Conservation (phyloP, 2,888 invertebrate species). For the Drosophila flavopinicola region DNA sequence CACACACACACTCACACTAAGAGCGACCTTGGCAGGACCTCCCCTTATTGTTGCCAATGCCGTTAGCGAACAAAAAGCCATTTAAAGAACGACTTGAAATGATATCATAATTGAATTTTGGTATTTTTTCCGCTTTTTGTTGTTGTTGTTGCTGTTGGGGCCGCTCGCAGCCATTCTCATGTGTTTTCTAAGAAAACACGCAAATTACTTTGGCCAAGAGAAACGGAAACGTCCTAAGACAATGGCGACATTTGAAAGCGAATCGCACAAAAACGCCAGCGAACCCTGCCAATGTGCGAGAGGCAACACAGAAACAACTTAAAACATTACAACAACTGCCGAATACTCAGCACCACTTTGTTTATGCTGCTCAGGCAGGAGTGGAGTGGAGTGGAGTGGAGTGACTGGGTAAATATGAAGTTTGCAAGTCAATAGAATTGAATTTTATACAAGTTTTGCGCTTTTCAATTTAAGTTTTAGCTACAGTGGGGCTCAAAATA, state of each 20-base stretch:
- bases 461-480: no score
- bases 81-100: constrained; percentile 65
- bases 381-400: no score
- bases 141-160: no score
- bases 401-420: no score
- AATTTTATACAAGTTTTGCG: no score
- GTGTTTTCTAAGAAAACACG: constrained; percentile 40
- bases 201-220: constrained; percentile 51
- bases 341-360: constrained; percentile 14
- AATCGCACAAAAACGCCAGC: constrained; percentile 21
- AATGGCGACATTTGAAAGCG: constrained; percentile 61
- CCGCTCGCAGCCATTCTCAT: constrained; percentile 25
- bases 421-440: no score
- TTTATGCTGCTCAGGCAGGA: no score
- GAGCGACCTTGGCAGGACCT: neutral
- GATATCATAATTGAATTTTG: constrained; percentile 73
- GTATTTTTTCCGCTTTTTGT: constrained; percentile 37
- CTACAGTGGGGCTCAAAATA: no score
- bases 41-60: constrained; percentile 9
- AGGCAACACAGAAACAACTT: constrained; percentile 14
- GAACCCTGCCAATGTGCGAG: constrained; percentile 18
- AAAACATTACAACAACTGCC: constrained; percentile 14
- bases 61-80: constrained; percentile 37
- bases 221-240: constrained; percentile 60
- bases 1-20: no score